These are phyloP conservation scores for Amblyjoppa fuscipennis DNA, from an alignment of 2,888 invertebrate species.

Conservation along the genomic window DNA sequence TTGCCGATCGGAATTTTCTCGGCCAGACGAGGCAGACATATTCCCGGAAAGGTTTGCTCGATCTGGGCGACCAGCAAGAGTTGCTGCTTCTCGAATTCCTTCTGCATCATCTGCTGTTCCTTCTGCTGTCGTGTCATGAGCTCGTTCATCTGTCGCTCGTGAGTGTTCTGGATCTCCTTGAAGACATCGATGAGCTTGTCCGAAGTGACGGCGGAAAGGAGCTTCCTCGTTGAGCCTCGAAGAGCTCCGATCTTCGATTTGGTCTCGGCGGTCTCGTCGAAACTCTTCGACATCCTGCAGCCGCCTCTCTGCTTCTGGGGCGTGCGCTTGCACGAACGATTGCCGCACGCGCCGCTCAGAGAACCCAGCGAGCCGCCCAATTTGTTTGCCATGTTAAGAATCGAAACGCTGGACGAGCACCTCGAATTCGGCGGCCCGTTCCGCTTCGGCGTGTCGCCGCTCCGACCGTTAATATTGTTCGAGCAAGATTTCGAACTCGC, in stretches of 20 bases:
- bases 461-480: constrained; percentile 61
- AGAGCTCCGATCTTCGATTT: constrained; percentile 27
- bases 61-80: constrained; percentile 86
- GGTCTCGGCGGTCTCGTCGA: constrained; percentile 46
- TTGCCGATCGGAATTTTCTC: constrained; percentile 66
- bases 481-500: constrained; percentile 36
- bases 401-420: constrained; percentile 64
- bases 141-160: constrained; percentile 88
- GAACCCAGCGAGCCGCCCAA: constrained; percentile 74
- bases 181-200: constrained; percentile 80
- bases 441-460: constrained; percentile 49
- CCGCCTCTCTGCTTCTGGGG: constrained; percentile 20
- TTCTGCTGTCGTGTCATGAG: constrained; percentile 88
- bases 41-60: constrained; percentile 82
- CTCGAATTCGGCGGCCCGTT: constrained; percentile 50
- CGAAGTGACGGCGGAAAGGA: constrained; percentile 74
- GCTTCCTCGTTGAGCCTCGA: constrained; percentile 67
- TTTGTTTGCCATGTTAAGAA: constrained; percentile 71
- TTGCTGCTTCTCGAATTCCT: constrained; percentile 90
- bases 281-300: constrained; percentile 62
- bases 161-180: constrained; percentile 88
- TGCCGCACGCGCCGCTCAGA: constrained; percentile 65
- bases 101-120: constrained; percentile 88
- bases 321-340: constrained; percentile 59
- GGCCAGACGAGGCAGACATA: constrained; percentile 70